A percentile compares a stretch with the other conserved stretches of the same genome.
These are phyloP conservation scores for Hofmannophila pseudospretella DNA, from an alignment of 2,888 invertebrate genomes.

Conservation along the genomic window DNA sequence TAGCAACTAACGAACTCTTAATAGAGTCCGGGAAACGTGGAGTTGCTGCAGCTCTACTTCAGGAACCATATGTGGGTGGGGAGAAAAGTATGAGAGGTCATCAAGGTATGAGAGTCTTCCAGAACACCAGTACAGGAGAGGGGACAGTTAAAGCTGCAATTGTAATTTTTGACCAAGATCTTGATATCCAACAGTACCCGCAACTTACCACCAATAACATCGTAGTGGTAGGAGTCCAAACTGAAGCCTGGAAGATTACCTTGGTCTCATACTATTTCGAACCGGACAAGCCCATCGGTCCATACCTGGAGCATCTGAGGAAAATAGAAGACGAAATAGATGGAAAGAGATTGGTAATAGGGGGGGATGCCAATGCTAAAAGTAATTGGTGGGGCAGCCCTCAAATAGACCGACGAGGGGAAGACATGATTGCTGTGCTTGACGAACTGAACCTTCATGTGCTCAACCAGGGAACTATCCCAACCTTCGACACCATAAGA, in stretches of 20 bases:
- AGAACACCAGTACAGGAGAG: not conserved
- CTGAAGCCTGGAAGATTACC: slow-evolving; percentile 1
- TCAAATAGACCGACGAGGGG: slow-evolving; percentile 10
- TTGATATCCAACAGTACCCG: not conserved
- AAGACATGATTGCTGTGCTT: slow-evolving; percentile 6
- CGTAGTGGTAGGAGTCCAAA: slow-evolving; percentile 1
- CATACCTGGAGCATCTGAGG: slow-evolving; percentile 4
- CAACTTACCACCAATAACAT: slow-evolving; percentile 5
- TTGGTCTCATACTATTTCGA: slow-evolving; percentile 9
- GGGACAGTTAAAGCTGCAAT: slow-evolving; percentile 6
- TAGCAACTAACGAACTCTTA: not conserved
- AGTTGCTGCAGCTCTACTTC: not conserved
- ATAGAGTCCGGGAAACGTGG: not conserved
- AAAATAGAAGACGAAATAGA: not conserved
- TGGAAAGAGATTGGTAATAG: slow-evolving; percentile 16
- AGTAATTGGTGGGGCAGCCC: slow-evolving; percentile 21
- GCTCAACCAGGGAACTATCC: slow-evolving; percentile 5
- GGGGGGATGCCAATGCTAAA: slow-evolving; percentile 18
- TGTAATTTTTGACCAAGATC: slow-evolving; percentile 1
- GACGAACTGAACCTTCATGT: slow-evolving; percentile 10
- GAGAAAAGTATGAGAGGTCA: not conserved
- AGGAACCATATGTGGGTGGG: not conserved
- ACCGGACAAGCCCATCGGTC: slow-evolving; percentile 4
- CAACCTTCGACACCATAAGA: slow-evolving; percentile 12
- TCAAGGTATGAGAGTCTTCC: not conserved